phyloP scores from a whole-genome alignment of 1,140 invertebrate genomes.

The Magallana angulata region DNA sequence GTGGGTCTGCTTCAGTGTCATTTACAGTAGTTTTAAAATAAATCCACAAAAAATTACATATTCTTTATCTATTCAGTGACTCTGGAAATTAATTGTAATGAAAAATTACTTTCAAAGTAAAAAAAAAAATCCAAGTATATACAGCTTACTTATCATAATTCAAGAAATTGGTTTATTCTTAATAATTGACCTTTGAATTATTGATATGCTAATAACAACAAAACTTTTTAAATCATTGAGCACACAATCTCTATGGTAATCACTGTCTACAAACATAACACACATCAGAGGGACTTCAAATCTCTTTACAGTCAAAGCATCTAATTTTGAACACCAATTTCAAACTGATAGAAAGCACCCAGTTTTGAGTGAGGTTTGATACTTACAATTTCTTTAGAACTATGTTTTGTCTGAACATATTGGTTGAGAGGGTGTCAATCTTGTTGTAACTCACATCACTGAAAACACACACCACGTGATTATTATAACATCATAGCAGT shows the following conservation, averaged over 20 bases:
- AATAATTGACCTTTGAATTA: too few relatives aligned
- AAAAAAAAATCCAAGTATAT: too few relatives aligned
- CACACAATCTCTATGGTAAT: not conserved
- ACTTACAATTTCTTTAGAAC: slow-evolving; percentile 38
- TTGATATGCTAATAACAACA: not conserved
- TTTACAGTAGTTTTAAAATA: too few relatives aligned
- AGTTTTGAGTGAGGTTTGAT: not conserved
- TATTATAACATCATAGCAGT: not conserved
- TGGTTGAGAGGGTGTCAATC: not conserved
- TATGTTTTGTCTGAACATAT: slow-evolving; percentile 14
- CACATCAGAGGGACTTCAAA: not conserved
- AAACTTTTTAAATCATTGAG: not conserved
- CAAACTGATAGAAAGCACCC: not conserved
- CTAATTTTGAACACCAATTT: not conserved
- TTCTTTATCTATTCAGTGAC: too few relatives aligned
- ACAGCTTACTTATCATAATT: too few relatives aligned
- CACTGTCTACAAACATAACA: not conserved
- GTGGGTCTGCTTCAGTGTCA: too few relatives aligned
- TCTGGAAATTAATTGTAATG: too few relatives aligned
- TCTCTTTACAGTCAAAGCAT: not conserved
- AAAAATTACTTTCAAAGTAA: too few relatives aligned
- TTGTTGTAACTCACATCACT: slow-evolving; percentile 46
- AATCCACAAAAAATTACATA: too few relatives aligned
- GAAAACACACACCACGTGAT: not conserved
- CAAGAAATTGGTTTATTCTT: too few relatives aligned